A percentile compares a stretch with the other conserved stretches of the same genome.
These are phyloP conservation scores for Pelecanus crispus DNA, from an alignment of 2,113 vertebrate species.

Conservation along the genomic window DNA sequence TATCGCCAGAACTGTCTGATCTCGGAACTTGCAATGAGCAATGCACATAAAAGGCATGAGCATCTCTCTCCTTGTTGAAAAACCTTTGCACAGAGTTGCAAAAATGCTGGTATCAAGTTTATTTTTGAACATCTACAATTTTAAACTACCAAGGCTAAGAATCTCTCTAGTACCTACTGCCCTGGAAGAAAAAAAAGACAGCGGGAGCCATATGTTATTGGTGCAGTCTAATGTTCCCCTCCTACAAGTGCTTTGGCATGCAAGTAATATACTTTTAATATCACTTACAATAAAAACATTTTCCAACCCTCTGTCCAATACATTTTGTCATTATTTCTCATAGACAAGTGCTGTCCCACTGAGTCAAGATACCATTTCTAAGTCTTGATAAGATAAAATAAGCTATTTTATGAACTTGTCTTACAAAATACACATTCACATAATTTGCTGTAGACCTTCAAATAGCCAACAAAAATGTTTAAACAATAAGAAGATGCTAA, in stretches of 20 bases:
- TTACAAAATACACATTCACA: neutral
- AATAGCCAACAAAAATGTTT: neutral
- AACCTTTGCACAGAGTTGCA: neutral
- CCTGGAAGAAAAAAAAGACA: neutral
- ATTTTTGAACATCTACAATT: neutral
- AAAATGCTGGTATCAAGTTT: neutral
- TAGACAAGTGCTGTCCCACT: neutral
- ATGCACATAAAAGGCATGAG: neutral
- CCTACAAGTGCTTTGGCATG: neutral
- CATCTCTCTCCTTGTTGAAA: neutral
- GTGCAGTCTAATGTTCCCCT: neutral
- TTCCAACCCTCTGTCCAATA: neutral
- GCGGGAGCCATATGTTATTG: neutral
- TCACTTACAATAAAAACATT: neutral
- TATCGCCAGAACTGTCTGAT: neutral
- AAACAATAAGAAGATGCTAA: neutral
- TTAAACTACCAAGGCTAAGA: neutral
- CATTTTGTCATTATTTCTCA: neutral
- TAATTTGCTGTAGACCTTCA: neutral
- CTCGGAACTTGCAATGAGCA: neutral
- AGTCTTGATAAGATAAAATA: neutral
- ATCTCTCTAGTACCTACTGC: neutral
- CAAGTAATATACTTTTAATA: neutral
- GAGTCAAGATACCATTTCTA: neutral
- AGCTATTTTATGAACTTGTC: neutral